Conservation (phyloP, 2,797 vertebrate species). For the Bovichtus variegatus region DNA sequence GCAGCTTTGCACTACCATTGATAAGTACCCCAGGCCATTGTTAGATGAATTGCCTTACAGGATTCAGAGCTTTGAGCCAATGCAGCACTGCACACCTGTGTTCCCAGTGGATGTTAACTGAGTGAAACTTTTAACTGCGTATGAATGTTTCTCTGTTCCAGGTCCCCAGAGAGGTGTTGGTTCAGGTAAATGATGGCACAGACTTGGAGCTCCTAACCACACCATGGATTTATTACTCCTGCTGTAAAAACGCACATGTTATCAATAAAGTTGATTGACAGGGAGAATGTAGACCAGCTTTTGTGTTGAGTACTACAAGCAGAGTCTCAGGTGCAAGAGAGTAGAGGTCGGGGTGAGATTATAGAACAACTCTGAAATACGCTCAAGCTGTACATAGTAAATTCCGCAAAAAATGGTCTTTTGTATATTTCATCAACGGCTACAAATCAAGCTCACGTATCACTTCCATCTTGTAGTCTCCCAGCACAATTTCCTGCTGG, state of each 20-base stretch:
- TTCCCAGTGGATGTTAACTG: constrained; percentile 10
- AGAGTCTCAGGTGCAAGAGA: background rate
- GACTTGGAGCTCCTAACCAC: constrained; percentile 4
- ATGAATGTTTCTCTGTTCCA: constrained; percentile 5
- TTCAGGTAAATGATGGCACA: background rate
- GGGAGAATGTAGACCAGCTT: constrained; percentile 2
- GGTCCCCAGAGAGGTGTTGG: constrained; percentile 8
- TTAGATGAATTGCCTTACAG: constrained; percentile 3
- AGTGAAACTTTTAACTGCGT: constrained; percentile 27
- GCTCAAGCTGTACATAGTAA: background rate
- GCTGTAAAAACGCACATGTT: constrained; percentile 22
- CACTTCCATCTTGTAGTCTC: background rate
- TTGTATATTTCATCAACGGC: background rate
- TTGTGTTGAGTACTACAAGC: background rate
- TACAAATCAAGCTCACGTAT: constrained; percentile 1
- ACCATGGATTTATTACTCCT: background rate
- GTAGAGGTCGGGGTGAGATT: background rate
- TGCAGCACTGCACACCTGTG: constrained; percentile 13
- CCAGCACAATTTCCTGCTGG: background rate
- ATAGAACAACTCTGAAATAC: background rate
- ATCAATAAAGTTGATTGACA: constrained; percentile 37
- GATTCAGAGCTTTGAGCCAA: constrained; percentile 2
- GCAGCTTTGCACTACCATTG: background rate
- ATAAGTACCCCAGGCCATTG: background rate
- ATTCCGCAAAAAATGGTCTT: constrained; percentile 4